Evolutionary conservation across 2,888 invertebrate genomes (phyloP).

Genomic region (Oscheius myriophilus): DNA sequence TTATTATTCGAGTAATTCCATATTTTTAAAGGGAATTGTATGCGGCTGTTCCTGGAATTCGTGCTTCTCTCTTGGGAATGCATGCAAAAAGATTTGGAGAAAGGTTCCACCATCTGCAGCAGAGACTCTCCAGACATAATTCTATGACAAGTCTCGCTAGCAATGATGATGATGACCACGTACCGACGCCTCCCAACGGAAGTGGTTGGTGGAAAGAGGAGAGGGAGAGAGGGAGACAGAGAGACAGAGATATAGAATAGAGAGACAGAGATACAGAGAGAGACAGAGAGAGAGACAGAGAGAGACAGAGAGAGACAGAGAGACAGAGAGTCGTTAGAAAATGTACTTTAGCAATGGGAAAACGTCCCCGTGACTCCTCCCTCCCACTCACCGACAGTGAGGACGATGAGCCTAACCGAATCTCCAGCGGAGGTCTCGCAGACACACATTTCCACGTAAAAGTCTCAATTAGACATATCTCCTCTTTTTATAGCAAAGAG

Average conservation of each 20-base stretch:
- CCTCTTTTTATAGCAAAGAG: constrained; percentile 59
- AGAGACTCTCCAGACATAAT: constrained; percentile 17
- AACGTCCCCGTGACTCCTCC: neutral
- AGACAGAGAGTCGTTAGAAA: neutral
- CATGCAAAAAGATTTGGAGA: constrained; percentile 70
- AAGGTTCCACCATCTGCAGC: constrained; percentile 52
- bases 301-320: too few relatives aligned
- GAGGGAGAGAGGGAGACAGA: too few relatives aligned
- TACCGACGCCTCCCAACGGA: constrained; percentile 1
- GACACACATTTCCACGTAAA: constrained; percentile 60
- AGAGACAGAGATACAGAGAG: too few relatives aligned
- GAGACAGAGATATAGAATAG: too few relatives aligned
- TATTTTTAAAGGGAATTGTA: constrained; percentile 61
- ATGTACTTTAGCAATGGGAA: neutral
- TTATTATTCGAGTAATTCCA: neutral
- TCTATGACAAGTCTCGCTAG: constrained; percentile 24
- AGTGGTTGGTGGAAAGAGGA: too few relatives aligned
- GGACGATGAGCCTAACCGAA: constrained; percentile 38
- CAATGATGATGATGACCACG: constrained; percentile 14
- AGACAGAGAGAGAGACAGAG: too few relatives aligned
- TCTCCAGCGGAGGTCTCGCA: constrained; percentile 56
- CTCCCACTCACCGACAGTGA: constrained; percentile 35
- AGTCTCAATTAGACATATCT: too few relatives aligned
- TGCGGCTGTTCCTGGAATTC: constrained; percentile 69
- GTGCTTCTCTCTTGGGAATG: constrained; percentile 66